These are phyloP conservation scores for Drosophila atripex DNA, from an alignment of 2,888 invertebrate genomes.

Conservation along the genomic window DNA sequence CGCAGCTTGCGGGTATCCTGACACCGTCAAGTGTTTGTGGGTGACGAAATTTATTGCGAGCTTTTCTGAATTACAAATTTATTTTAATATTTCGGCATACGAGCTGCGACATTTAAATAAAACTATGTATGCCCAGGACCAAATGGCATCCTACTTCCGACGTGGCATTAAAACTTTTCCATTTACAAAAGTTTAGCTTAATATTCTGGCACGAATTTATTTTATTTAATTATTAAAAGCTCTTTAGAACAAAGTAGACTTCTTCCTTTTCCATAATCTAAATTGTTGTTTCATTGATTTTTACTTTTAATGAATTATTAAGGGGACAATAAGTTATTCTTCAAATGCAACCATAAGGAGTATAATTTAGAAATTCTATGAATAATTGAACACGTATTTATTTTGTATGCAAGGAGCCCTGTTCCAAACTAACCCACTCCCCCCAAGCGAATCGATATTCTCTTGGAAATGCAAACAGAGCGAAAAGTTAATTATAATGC, in stretches of 20 bases:
- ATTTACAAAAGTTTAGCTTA: not conserved
- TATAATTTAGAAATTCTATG: not conserved
- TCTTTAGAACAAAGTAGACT: not conserved
- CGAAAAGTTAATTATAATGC: slow-evolving; percentile 37
- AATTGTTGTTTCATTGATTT: not conserved
- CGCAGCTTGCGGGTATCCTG: slow-evolving; percentile 20
- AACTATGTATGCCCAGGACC: slow-evolving; percentile 9
- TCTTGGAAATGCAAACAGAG: slow-evolving; percentile 30
- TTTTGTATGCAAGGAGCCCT: not conserved
- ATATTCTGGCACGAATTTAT: not conserved
- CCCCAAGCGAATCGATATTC: slow-evolving; percentile 24
- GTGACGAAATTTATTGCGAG: slow-evolving; percentile 69
- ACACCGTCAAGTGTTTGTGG: slow-evolving; percentile 20
- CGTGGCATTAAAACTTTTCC: not conserved
- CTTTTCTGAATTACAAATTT: slow-evolving; percentile 73
- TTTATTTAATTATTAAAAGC: slow-evolving; percentile 1
- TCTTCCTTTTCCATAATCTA: not conserved
- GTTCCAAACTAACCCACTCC: not conserved
- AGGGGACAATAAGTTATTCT: too few relatives aligned
- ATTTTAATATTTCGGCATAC: slow-evolving; percentile 65
- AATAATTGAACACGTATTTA: not conserved
- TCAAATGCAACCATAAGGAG: too few relatives aligned
- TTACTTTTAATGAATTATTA: not conserved
- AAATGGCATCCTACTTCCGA: not conserved
- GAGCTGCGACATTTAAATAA: slow-evolving; percentile 47